A percentile compares a stretch with the other conserved stretches of the same genome.
phyloP scores from a whole-genome alignment of 2,797 vertebrate species.

The Rhinogobio ventralis region DNA sequence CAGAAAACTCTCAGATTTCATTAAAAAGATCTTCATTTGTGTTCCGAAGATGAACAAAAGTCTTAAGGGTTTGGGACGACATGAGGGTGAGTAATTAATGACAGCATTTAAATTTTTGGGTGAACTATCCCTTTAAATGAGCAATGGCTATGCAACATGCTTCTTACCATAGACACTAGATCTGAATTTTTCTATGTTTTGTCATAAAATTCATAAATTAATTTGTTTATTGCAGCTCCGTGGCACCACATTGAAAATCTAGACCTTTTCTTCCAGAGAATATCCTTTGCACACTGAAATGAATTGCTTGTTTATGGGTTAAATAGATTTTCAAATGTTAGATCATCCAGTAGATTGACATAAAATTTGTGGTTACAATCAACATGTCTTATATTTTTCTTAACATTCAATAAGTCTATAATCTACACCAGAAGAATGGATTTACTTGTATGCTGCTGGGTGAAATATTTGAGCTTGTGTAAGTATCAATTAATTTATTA shows the following conservation, averaged over 20 bases:
- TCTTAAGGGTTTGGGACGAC: not conserved
- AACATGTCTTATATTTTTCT: slow-evolving; percentile 69
- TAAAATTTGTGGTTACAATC: not conserved
- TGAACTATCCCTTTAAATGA: not conserved
- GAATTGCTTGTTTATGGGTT: not conserved
- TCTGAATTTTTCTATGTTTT: not conserved
- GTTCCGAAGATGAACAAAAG: not conserved
- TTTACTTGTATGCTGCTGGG: slow-evolving; percentile 98
- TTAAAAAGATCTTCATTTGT: not conserved
- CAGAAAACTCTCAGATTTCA: not conserved
- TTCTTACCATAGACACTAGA: not conserved
- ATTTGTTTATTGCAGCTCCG: slow-evolving; percentile 80
- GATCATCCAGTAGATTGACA: not conserved
- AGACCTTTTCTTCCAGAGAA: slow-evolving; percentile 98
- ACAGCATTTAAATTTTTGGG: not conserved
- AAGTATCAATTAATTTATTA: slow-evolving; percentile 71
- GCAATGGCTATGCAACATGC: not conserved
- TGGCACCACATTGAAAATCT: slow-evolving; percentile 99
- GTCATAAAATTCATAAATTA: not conserved
- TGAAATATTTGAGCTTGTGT: slow-evolving; percentile 98
- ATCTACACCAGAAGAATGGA: slow-evolving; percentile 99
- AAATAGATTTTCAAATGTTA: not conserved
- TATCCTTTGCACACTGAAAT: slow-evolving; percentile 86
- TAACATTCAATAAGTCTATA: slow-evolving; percentile 91
- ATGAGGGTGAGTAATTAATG: not conserved